phyloP scores from a whole-genome alignment of 2,888 invertebrate species.

The Papilio demoleus region DNA sequence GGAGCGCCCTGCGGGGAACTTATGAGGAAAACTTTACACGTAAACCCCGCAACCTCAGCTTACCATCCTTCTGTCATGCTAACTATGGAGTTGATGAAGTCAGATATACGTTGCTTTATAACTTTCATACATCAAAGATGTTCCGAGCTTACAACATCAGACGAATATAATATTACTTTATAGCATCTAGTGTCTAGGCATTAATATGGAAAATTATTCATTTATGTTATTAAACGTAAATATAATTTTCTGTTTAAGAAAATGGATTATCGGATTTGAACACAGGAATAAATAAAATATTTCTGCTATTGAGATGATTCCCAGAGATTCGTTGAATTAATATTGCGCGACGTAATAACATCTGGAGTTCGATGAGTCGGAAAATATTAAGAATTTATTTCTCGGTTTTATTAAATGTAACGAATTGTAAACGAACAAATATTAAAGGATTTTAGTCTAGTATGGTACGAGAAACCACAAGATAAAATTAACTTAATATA shows the following conservation, averaged over 20 bases:
- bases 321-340: constrained; percentile 37
- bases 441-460: not conserved
- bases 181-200: not conserved
- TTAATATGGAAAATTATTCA: not conserved
- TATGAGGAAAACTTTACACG: constrained; percentile 79
- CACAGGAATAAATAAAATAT: constrained; percentile 9
- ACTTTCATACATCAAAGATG: constrained; percentile 22
- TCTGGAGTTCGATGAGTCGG: constrained; percentile 45
- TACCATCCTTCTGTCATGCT: constrained; percentile 50
- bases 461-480: not conserved
- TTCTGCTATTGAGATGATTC: constrained; percentile 18
- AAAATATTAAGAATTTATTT: constrained; percentile 44
- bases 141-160: not conserved
- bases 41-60: constrained; percentile 65
- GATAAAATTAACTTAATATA: too few relatives aligned
- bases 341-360: constrained; percentile 43
- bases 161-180: not conserved
- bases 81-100: constrained; percentile 63
- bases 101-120: constrained; percentile 49
- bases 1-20: constrained; percentile 76
- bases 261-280: not conserved
- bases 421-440: not conserved
- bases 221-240: not conserved
- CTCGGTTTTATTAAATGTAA: constrained; percentile 37
- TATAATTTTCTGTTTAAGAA: not conserved